A percentile compares a stretch with the other conserved stretches of the same genome.
phyloP scores from a whole-genome alignment of 2,113 vertebrate species.

The Prinia subflava region DNA sequence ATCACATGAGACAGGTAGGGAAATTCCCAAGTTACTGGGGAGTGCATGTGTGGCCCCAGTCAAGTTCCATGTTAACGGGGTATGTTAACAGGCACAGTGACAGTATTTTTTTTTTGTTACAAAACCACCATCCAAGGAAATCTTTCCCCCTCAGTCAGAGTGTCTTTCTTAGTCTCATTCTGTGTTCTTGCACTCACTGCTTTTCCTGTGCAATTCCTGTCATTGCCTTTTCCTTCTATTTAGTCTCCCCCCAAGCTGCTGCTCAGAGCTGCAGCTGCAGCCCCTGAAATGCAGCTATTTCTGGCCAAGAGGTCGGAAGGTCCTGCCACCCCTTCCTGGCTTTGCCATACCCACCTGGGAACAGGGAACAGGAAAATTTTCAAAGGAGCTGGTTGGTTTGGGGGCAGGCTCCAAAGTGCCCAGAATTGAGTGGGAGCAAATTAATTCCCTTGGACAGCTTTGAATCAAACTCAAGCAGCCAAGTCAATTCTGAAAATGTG shows the following conservation, averaged over 20 bases:
- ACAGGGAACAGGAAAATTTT: background rate
- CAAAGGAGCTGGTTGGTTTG: background rate
- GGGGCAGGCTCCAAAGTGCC: background rate
- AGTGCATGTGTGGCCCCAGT: fast-evolving
- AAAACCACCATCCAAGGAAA: background rate
- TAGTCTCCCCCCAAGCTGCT: background rate
- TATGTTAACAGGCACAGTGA: background rate
- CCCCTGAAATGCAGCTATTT: background rate
- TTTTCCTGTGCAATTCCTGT: background rate
- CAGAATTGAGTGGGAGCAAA: background rate
- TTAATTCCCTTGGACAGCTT: background rate
- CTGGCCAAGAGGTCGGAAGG: background rate
- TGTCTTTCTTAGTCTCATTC: background rate
- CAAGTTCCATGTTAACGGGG: fast-evolving
- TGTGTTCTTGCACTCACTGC: background rate
- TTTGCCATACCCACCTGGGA: background rate
- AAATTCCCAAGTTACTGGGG: background rate
- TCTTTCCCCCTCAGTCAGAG: background rate
- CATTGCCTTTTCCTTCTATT: background rate
- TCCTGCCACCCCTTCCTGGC: background rate
- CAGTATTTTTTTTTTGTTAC: background rate
- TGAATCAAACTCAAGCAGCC: background rate
- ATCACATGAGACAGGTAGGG: background rate
- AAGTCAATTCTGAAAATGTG: background rate
- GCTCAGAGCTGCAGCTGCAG: background rate